These are phyloP conservation scores for Leptinotarsa lineolata DNA, from an alignment of 1,140 invertebrate genomes.

Conservation along the genomic window DNA sequence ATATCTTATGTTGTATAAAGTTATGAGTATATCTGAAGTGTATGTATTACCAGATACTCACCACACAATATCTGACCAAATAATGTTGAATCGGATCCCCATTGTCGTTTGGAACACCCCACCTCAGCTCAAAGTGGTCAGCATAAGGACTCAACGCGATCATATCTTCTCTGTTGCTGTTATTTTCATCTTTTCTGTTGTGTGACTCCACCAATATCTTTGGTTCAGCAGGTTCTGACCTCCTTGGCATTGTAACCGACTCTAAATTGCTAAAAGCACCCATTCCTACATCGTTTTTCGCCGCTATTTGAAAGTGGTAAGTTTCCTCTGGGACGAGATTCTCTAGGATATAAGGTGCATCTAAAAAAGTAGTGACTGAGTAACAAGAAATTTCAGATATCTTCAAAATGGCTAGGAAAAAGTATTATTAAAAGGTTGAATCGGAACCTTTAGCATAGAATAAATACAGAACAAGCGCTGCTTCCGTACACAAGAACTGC, in stretches of 20 bases:
- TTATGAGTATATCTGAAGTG: too few species aligned
- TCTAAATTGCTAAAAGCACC: constrained; percentile 67
- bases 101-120: constrained; percentile 83
- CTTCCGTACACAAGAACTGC: too few species aligned
- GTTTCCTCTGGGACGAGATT: constrained; percentile 74
- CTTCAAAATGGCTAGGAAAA: too few species aligned
- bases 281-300: constrained; percentile 80
- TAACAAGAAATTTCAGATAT: background rate
- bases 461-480: too few species aligned
- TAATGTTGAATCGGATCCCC: constrained; percentile 86
- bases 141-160: constrained; percentile 64
- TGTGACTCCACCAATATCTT: constrained; percentile 57
- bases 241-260: constrained; percentile 58
- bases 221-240: constrained; percentile 63
- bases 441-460: too few species aligned
- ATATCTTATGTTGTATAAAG: too few species aligned
- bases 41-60: constrained; percentile 58
- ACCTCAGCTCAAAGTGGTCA: constrained; percentile 78
- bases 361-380: constrained; percentile 47
- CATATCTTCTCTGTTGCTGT: constrained; percentile 41
- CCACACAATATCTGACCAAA: constrained; percentile 77
- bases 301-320: constrained; percentile 85
- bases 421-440: too few species aligned
- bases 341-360: constrained; percentile 78
- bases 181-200: constrained; percentile 34